Conservation (phyloP, 2,888 invertebrate species). For the Eutolmus rufibarbis region DNA sequence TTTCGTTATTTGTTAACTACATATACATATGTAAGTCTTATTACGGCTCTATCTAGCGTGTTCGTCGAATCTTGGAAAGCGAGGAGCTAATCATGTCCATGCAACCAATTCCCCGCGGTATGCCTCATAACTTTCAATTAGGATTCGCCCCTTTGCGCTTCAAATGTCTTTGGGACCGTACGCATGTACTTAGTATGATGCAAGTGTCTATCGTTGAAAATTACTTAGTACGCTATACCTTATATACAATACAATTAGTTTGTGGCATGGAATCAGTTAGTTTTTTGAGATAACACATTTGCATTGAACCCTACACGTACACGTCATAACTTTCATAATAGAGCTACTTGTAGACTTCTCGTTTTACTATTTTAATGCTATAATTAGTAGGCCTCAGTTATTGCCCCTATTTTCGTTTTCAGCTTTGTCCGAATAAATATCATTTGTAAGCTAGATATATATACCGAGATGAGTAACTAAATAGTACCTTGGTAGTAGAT, state of each 20-base stretch:
- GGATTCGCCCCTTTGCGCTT: slow-evolving; percentile 11
- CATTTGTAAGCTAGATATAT: too few species aligned
- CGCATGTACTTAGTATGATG: background rate
- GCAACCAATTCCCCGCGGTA: slow-evolving; percentile 23
- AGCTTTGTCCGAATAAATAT: background rate
- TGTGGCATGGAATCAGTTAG: background rate
- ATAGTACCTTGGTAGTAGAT: too few species aligned
- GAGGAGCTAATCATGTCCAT: background rate
- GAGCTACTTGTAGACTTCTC: slow-evolving; percentile 41
- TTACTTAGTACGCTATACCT: background rate
- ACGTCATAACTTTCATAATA: background rate
- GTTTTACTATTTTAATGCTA: slow-evolving; percentile 46
- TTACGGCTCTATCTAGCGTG: background rate
- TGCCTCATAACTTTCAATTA: slow-evolving; percentile 46
- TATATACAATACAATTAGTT: background rate
- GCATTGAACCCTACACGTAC: background rate
- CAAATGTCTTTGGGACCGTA: background rate
- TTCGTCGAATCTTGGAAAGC: background rate
- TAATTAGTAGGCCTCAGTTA: slow-evolving; percentile 43
- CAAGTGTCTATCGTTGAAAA: background rate
- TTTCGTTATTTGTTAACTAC: slow-evolving; percentile 38
- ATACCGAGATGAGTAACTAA: too few species aligned
- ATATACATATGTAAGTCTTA: background rate
- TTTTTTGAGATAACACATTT: background rate
- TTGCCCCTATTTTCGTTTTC: slow-evolving; percentile 39